phyloP scores from a whole-genome alignment of 2,888 invertebrate genomes.

The Agapetus fuscipes region DNA sequence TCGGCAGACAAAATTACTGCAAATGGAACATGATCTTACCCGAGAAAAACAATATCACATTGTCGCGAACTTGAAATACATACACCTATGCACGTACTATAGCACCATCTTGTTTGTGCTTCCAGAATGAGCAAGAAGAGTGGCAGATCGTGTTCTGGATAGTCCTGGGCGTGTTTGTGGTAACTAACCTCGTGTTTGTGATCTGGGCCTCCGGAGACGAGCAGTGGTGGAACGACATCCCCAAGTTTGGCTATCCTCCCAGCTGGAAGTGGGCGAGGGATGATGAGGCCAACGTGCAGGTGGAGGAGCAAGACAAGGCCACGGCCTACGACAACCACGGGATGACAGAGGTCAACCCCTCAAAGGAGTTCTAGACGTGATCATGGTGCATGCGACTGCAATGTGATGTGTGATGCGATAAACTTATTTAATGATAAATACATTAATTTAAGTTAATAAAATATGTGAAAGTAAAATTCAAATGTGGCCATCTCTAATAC shows the following conservation, averaged over 20 bases:
- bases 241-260: slow-evolving; percentile 36
- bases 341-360: background rate
- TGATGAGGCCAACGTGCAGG: slow-evolving; percentile 3
- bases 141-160: slow-evolving; percentile 80
- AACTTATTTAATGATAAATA: too few relatives aligned
- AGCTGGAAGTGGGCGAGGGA: slow-evolving; percentile 29
- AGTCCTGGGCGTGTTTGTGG: slow-evolving; percentile 54
- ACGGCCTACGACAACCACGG: background rate
- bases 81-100: too few relatives aligned
- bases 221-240: slow-evolving; percentile 64
- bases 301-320: slow-evolving; percentile 3
- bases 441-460: too few relatives aligned
- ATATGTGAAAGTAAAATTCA: too few relatives aligned
- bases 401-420: too few relatives aligned
- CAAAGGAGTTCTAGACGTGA: background rate
- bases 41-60: too few relatives aligned
- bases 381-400: background rate
- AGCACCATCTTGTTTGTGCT: too few relatives aligned
- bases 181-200: slow-evolving; percentile 59
- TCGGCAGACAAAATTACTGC: too few relatives aligned
- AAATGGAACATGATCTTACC: too few relatives aligned
- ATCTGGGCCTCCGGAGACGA: slow-evolving; percentile 65
- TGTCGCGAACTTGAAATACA: too few relatives aligned
- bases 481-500: too few relatives aligned
- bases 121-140: slow-evolving; percentile 51